phyloP scores from a whole-genome alignment of 2,797 vertebrate species.

The Naso thynnoides region DNA sequence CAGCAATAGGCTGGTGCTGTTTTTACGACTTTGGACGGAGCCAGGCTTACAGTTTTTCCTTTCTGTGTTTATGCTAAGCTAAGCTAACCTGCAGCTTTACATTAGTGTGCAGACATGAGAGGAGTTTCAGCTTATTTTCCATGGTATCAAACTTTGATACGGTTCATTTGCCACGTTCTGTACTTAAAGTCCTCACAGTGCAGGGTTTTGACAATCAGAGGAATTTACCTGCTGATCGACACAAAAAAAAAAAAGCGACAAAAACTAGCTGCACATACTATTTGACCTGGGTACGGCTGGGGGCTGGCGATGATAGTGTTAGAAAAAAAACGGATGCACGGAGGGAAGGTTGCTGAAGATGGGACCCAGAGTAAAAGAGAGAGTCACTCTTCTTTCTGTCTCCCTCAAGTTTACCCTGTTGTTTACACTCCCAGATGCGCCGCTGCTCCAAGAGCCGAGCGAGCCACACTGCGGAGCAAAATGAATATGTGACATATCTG shows the following conservation, averaged over 20 bases:
- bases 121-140: slow-evolving; percentile 6
- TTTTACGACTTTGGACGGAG: background rate
- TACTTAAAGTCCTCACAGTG: slow-evolving; percentile 28
- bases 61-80: slow-evolving; percentile 20
- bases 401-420: slow-evolving; percentile 80
- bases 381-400: slow-evolving; percentile 69
- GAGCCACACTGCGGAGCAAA: slow-evolving; percentile 84
- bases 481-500: slow-evolving; percentile 85
- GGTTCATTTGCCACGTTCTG: slow-evolving; percentile 25
- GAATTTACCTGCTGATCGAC: slow-evolving; percentile 20
- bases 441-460: slow-evolving; percentile 83
- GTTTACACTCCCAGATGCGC: slow-evolving; percentile 88
- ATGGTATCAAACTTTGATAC: background rate
- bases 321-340: slow-evolving; percentile 35
- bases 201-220: slow-evolving; percentile 75
- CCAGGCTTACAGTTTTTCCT: background rate
- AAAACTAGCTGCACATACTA: background rate
- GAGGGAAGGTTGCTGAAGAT: slow-evolving; percentile 76
- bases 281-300: slow-evolving; percentile 27
- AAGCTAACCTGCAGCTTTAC: background rate
- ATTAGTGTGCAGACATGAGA: background rate
- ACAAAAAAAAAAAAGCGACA: slow-evolving; percentile 11
- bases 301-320: slow-evolving; percentile 27
- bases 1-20: too few species aligned
- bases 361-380: slow-evolving; percentile 70